Conservation (phyloP, 2,113 vertebrate genomes). For the Thomomys bottae region DNA sequence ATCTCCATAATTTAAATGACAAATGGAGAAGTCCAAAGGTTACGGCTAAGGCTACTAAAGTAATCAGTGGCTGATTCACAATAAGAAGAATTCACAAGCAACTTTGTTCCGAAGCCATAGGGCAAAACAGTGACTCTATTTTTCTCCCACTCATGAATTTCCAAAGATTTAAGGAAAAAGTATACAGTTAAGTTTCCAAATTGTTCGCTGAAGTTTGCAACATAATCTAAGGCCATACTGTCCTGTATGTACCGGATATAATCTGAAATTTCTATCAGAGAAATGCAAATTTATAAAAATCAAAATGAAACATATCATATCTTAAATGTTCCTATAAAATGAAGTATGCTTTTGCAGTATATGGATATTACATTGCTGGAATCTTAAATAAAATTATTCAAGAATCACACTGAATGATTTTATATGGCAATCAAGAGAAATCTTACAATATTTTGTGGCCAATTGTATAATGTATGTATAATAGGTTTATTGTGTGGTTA, state of each 20-base stretch:
- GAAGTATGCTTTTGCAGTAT: neutral
- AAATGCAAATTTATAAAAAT: neutral
- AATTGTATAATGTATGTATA: neutral
- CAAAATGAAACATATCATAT: neutral
- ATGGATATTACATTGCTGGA: neutral
- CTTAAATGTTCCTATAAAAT: neutral
- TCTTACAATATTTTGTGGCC: no score
- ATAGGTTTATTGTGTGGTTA: neutral
- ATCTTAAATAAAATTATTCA: neutral
- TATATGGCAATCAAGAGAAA: conserved; percentile 6
- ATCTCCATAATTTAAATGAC: conserved; percentile 52
- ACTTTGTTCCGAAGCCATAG: conserved; percentile 8
- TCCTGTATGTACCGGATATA: no score
- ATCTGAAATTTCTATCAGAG: neutral
- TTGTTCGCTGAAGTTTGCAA: neutral
- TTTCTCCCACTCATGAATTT: neutral
- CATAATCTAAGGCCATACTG: no score
- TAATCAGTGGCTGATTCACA: conserved; percentile 8
- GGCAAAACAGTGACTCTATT: neutral
- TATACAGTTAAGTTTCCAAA: neutral
- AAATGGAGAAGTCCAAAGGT: conserved; percentile 33
- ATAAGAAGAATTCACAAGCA: neutral
- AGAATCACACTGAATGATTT: neutral
- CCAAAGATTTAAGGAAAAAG: conserved; percentile 15
- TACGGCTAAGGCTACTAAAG: conserved; percentile 14